Conservation (phyloP, 2,888 invertebrate genomes). For the Nomada goodeniana region DNA sequence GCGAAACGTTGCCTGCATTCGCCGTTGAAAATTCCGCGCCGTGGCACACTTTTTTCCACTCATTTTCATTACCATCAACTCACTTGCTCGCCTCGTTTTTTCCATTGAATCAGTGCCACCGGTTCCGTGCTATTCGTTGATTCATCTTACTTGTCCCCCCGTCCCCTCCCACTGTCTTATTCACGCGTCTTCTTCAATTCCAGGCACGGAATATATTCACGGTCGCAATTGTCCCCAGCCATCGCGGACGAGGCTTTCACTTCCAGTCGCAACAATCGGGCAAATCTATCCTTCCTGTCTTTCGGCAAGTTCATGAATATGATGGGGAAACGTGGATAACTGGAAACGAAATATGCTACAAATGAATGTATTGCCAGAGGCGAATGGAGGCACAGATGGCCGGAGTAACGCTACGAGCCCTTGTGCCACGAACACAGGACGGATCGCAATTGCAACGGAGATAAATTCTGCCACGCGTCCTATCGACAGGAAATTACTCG, state of each 20-base stretch:
- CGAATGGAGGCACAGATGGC: background rate
- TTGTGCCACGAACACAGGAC: background rate
- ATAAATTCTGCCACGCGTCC: slow-evolving; percentile 24
- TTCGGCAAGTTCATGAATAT: background rate
- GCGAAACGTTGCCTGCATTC: background rate
- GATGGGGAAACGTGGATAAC: too few relatives aligned
- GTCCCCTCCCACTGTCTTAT: slow-evolving; percentile 26
- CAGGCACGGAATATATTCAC: slow-evolving; percentile 26
- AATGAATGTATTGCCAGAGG: background rate
- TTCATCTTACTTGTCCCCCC: slow-evolving; percentile 13
- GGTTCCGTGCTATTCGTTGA: slow-evolving; percentile 21
- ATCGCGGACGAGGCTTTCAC: slow-evolving; percentile 25
- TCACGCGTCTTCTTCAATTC: slow-evolving; percentile 1
- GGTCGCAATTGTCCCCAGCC: slow-evolving; percentile 18
- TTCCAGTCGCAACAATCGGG: background rate
- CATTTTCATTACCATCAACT: slow-evolving; percentile 24
- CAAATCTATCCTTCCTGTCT: background rate
- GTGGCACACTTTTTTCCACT: slow-evolving; percentile 47
- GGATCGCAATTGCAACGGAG: slow-evolving; percentile 25
- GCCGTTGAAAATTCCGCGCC: slow-evolving; percentile 43
- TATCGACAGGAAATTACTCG: slow-evolving; percentile 39
- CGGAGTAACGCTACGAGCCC: too few relatives aligned
- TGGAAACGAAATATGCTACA: background rate
- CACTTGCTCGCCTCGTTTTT: slow-evolving; percentile 15
- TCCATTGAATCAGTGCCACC: slow-evolving; percentile 9